A percentile compares a stretch with the other conserved stretches of the same genome.
Evolutionary conservation across 2,797 vertebrate genomes (phyloP).

Genomic region (Glyptemys insculpta): DNA sequence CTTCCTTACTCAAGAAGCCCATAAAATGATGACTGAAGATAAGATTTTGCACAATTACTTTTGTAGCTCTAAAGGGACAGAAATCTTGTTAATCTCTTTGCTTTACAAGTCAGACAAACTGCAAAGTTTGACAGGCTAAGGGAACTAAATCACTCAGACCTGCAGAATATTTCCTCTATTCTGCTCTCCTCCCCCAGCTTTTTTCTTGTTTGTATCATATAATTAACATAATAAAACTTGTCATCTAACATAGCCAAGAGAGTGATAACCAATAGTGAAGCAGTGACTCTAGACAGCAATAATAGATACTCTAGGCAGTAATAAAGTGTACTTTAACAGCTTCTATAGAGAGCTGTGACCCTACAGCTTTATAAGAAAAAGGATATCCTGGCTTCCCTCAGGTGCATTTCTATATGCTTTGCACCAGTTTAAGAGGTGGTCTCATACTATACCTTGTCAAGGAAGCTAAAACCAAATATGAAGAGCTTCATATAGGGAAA

Average conservation of each 20-base stretch:
- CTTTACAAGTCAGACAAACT: not conserved
- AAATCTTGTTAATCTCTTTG: not conserved
- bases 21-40: not conserved
- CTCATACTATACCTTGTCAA: not conserved
- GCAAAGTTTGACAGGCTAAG: not conserved
- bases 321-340: not conserved
- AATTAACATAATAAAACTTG: slow-evolving; percentile 37
- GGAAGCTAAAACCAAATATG: not conserved
- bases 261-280: slow-evolving; percentile 11
- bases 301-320: not conserved
- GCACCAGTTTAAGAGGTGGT: not conserved
- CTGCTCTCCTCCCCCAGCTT: not conserved
- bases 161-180: not conserved
- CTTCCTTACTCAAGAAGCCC: not conserved
- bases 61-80: not conserved
- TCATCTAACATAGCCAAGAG: not conserved
- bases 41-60: not conserved
- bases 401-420: not conserved
- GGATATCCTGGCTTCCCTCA: not conserved
- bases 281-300: slow-evolving; percentile 2
- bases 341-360: not conserved
- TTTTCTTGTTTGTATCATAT: slow-evolving; percentile 6
- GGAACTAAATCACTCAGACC: not conserved
- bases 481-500: not conserved
- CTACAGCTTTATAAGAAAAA: not conserved